Base-by-base conservation (phyloP, 2,888 invertebrate species). In the Eurytoma adleriae region DNA sequence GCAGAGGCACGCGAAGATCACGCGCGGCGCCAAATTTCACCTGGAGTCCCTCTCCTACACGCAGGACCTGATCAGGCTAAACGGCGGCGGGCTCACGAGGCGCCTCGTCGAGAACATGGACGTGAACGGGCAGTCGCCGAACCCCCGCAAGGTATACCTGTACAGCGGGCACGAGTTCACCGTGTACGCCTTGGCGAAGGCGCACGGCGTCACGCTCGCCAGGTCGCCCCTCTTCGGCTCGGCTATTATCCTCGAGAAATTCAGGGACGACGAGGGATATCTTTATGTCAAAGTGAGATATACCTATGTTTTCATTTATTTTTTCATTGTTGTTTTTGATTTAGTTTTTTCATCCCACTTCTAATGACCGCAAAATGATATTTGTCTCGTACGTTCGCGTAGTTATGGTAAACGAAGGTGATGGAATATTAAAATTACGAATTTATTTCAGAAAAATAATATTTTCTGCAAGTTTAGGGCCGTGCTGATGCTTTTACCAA, bases 91-190 rank as follows among this genome's bases (percentile, higher is more conserved):
- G 0, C 1, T 80, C 5, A 48, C 57, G 3, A 48, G 48, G 1
- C 66, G 59, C 1, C 30, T 80, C 1, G 4, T 78, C 3, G 80
- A 80, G 3, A 82, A 82, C 13, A 66, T 82, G 66, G 13, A 75
- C 7, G 3, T 40, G 3, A 4, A 56, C 5, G 20, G 14, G 0
- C 14, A 5, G 52, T 24, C 4, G 0, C 4, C 16, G 12, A 50
- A 64, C 3, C 18, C 40, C 0, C 90, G 91, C 0, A 93, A 92
- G 84, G 81, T 94, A 27, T 89, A 91, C 57, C 85, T 94, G 75
- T 93, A 92, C 84, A 93, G 93, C 0, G 94, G 92, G 0, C 95
- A 95, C 86, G 95, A 95, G 87, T 93, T 93, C 72, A 94, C 94
- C 56, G 92, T 95, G 0, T 93, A 93, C 0, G 92, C 92, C 0